Percentiles rank a stretch among this genome's conserved stretches.
These are phyloP conservation scores for Contarinia nasturtii DNA, from an alignment of 1,140 invertebrate genomes.

Conservation along the genomic window DNA sequence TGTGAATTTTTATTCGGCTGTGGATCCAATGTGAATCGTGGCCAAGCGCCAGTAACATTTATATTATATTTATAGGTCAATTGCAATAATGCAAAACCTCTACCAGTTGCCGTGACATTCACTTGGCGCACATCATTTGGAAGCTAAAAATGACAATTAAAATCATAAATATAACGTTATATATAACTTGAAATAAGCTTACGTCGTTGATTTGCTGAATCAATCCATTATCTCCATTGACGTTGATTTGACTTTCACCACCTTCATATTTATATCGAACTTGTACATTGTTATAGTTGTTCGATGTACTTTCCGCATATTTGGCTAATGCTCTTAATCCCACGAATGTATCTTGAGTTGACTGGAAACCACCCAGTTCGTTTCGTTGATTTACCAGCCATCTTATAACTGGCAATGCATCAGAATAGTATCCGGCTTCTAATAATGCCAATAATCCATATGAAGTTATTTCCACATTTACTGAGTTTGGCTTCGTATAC, in stretches of 20 bases:
- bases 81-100: slow-evolving; percentile 67
- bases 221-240: slow-evolving; percentile 48
- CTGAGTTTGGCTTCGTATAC: slow-evolving; percentile 42
- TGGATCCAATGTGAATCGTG: slow-evolving; percentile 74
- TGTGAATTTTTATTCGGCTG: slow-evolving; percentile 73
- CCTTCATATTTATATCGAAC: slow-evolving; percentile 32
- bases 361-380: slow-evolving; percentile 61
- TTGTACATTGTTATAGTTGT: slow-evolving; percentile 32
- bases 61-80: slow-evolving; percentile 69
- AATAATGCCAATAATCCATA: slow-evolving; percentile 59
- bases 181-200: slow-evolving; percentile 11
- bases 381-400: slow-evolving; percentile 74
- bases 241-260: slow-evolving; percentile 34
- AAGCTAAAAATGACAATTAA: slow-evolving; percentile 7
- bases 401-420: slow-evolving; percentile 58
- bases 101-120: slow-evolving; percentile 52
- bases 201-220: slow-evolving; percentile 54
- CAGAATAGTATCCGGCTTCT: slow-evolving; percentile 38
- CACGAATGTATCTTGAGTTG: slow-evolving; percentile 50
- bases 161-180: neutral
- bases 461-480: slow-evolving; percentile 75
- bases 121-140: slow-evolving; percentile 22
- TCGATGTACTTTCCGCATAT: slow-evolving; percentile 38
- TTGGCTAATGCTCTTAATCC: slow-evolving; percentile 49
- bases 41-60: slow-evolving; percentile 77